phyloP scores from a whole-genome alignment of 1,140 invertebrate species.

The Aphaenogaster floridana region DNA sequence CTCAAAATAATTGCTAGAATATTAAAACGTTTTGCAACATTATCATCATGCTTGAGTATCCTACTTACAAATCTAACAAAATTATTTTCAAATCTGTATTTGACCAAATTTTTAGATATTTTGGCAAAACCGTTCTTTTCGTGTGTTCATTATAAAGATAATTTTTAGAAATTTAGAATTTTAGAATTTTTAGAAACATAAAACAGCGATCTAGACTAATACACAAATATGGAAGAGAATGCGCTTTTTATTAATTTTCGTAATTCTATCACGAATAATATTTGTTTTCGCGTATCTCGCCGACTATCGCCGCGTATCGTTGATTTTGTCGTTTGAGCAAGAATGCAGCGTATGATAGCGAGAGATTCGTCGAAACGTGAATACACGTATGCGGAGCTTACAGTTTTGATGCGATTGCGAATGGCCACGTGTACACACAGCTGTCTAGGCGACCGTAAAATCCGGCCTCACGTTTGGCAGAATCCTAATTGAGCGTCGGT shows the following conservation, averaged over 20 bases:
- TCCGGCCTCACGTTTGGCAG: constrained; percentile 8
- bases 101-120: too few relatives aligned
- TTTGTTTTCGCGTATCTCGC: background rate
- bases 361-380: background rate
- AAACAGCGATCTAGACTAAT: too few relatives aligned
- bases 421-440: background rate
- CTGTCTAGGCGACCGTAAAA: background rate
- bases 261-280: background rate
- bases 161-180: too few relatives aligned
- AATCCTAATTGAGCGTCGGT: constrained; percentile 42
- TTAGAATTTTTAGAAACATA: too few relatives aligned
- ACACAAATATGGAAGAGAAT: background rate
- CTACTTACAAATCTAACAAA: too few relatives aligned
- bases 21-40: too few relatives aligned
- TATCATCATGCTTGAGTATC: too few relatives aligned
- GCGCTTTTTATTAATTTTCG: background rate
- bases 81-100: too few relatives aligned
- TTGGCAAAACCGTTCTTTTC: too few relatives aligned
- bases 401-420: background rate
- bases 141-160: too few relatives aligned
- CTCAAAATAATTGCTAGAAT: too few relatives aligned
- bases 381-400: background rate
- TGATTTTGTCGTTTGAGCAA: background rate
- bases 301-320: too few relatives aligned
- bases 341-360: background rate